Evolutionary conservation across 2,888 invertebrate species (phyloP).

Genomic region (Acleris emargana): DNA sequence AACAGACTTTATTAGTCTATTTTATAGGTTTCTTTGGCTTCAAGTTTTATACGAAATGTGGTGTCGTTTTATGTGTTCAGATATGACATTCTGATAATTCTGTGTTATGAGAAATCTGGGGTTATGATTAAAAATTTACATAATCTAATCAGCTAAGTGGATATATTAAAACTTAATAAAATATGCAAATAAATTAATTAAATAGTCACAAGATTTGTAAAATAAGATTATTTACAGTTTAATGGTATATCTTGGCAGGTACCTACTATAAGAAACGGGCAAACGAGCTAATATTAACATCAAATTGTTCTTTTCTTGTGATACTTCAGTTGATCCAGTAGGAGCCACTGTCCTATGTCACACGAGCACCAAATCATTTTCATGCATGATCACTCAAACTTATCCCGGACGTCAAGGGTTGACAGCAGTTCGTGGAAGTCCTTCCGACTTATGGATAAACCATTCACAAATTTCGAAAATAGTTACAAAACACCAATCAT

Average conservation of each 20-base stretch:
- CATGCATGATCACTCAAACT: conserved; percentile 74
- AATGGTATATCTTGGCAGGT: too few relatives aligned
- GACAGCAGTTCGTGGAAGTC: conserved; percentile 78
- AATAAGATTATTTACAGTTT: too few relatives aligned
- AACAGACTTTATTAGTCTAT: conserved; percentile 53
- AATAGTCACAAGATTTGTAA: too few relatives aligned
- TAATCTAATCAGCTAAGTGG: conserved; percentile 24
- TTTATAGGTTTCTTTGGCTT: conserved; percentile 57
- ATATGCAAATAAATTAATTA: too few relatives aligned
- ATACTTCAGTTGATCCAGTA: conserved; percentile 41
- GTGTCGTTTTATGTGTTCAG: conserved; percentile 25
- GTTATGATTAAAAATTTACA: conserved; percentile 1
- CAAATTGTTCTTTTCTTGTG: conserved; percentile 1
- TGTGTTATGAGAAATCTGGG: conserved; percentile 14
- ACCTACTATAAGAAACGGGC: too few relatives aligned
- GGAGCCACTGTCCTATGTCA: conserved; percentile 51
- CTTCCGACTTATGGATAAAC: conserved; percentile 67
- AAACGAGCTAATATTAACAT: too few relatives aligned
- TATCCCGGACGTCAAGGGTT: conserved; percentile 78
- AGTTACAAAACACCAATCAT: conserved; percentile 41
- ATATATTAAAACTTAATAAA: not conserved
- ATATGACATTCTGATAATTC: conserved; percentile 19
- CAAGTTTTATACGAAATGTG: conserved; percentile 46
- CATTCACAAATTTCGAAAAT: conserved; percentile 39
- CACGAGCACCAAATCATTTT: conserved; percentile 67